These are phyloP conservation scores for Sciurus niger DNA, from an alignment of 2,113 vertebrate genomes.

Conservation along the genomic window DNA sequence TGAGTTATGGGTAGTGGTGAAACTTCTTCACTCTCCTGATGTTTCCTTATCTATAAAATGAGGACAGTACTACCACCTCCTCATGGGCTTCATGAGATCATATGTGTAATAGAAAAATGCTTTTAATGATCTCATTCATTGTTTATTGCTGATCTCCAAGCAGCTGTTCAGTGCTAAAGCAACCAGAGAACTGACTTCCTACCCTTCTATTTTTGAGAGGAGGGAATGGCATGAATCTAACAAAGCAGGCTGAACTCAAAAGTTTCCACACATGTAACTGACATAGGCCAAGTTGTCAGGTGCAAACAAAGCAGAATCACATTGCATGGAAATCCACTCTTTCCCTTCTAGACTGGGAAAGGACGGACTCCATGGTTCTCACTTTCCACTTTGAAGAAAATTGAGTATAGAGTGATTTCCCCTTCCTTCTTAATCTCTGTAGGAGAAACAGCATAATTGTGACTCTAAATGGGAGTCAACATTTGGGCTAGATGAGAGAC, in stretches of 20 bases:
- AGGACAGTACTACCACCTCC: background rate
- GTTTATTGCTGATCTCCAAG: background rate
- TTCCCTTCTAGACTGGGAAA: background rate
- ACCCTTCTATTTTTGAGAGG: background rate
- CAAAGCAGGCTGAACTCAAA: background rate
- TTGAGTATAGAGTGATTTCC: background rate
- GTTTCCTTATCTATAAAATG: background rate
- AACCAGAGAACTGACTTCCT: background rate
- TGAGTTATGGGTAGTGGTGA: background rate
- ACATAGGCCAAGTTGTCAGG: too few relatives aligned
- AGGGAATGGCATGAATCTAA: background rate
- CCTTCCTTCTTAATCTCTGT: background rate
- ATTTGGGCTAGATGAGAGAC: background rate
- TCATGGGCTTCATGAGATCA: background rate
- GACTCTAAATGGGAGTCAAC: too few relatives aligned
- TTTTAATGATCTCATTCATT: background rate
- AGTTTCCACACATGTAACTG: too few relatives aligned
- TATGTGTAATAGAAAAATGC: accelerated
- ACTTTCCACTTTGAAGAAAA: background rate
- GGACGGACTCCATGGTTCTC: background rate
- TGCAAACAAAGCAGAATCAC: background rate
- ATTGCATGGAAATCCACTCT: background rate
- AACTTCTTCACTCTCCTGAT: background rate
- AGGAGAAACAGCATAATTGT: background rate
- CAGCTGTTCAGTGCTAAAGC: background rate